phyloP scores from a whole-genome alignment of 2,888 invertebrate species.

The Chrysotoxum bicinctum region DNA sequence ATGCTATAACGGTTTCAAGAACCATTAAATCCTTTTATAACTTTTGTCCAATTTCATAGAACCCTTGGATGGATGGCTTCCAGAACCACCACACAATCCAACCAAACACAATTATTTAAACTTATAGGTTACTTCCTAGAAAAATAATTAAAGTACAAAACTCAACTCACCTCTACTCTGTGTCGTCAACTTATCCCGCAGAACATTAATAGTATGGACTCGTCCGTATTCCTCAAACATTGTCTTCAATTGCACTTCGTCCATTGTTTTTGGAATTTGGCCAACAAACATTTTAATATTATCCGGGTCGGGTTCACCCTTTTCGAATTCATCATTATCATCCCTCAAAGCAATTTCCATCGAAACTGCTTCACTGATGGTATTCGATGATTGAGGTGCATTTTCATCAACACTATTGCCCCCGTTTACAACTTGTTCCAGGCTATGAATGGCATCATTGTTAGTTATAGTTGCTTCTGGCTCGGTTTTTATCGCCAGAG shows the following conservation, averaged over 20 bases:
- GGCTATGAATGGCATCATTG: slow-evolving; percentile 25
- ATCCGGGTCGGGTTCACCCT: slow-evolving; percentile 96
- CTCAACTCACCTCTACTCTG: slow-evolving; percentile 94
- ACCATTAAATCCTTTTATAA: too few relatives aligned
- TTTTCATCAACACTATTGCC: not conserved
- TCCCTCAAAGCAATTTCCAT: slow-evolving; percentile 74
- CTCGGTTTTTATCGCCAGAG: slow-evolving; percentile 27
- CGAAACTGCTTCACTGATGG: slow-evolving; percentile 31
- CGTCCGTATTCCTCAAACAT: slow-evolving; percentile 98
- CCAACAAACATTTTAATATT: slow-evolving; percentile 99
- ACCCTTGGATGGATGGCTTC: too few relatives aligned
- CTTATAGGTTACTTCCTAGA: too few relatives aligned
- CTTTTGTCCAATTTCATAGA: not conserved
- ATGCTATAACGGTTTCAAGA: too few relatives aligned
- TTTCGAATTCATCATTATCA: slow-evolving; percentile 75
- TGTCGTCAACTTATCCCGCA: slow-evolving; percentile 98
- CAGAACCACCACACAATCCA: too few relatives aligned
- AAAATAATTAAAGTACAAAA: not conserved
- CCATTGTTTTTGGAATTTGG: slow-evolving; percentile 98
- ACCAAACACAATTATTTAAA: too few relatives aligned
- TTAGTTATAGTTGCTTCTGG: slow-evolving; percentile 46
- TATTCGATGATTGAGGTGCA: slow-evolving; percentile 26
- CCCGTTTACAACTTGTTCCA: slow-evolving; percentile 34
- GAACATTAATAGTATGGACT: slow-evolving; percentile 97
- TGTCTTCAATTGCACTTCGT: slow-evolving; percentile 94